Conservation (phyloP, 2,113 vertebrate genomes). For the Enhydra lutris region DNA sequence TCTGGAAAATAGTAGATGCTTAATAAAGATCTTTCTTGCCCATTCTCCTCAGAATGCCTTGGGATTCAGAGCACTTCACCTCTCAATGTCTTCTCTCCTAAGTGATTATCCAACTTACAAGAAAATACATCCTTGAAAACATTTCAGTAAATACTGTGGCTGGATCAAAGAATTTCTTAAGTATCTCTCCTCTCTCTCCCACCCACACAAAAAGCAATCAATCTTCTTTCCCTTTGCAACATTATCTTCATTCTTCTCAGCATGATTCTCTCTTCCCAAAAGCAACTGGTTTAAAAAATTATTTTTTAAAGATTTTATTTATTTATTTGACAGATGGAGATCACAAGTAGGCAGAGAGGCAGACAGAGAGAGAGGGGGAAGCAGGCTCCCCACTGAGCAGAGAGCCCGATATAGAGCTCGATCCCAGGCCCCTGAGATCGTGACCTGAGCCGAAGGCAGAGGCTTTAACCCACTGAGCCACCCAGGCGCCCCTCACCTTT, state of each 20-base stretch:
- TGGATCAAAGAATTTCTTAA: slow-evolving; percentile 34
- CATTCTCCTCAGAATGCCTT: neutral
- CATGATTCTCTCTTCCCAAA: neutral
- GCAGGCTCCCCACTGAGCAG: too few species aligned
- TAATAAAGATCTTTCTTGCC: neutral
- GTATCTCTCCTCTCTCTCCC: neutral
- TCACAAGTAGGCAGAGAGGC: too few species aligned
- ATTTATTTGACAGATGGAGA: too few species aligned
- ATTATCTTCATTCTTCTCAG: neutral
- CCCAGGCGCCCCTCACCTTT: too few species aligned
- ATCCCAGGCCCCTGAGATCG: too few species aligned
- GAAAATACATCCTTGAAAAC: slow-evolving; percentile 37
- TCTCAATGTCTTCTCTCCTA: neutral
- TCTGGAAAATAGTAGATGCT: neutral
- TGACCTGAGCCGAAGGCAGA: too few species aligned
- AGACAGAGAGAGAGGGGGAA: too few species aligned
- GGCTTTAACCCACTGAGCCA: too few species aligned
- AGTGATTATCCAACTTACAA: slow-evolving; percentile 2
- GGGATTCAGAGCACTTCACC: neutral
- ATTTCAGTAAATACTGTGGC: neutral
- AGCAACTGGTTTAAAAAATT: neutral
- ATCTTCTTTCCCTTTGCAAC: neutral
- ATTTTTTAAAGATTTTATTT: too few species aligned
- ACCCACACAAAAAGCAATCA: neutral
- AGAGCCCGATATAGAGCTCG: too few species aligned